phyloP scores from a whole-genome alignment of 2,888 invertebrate species.

The Agonopterix heracliana region DNA sequence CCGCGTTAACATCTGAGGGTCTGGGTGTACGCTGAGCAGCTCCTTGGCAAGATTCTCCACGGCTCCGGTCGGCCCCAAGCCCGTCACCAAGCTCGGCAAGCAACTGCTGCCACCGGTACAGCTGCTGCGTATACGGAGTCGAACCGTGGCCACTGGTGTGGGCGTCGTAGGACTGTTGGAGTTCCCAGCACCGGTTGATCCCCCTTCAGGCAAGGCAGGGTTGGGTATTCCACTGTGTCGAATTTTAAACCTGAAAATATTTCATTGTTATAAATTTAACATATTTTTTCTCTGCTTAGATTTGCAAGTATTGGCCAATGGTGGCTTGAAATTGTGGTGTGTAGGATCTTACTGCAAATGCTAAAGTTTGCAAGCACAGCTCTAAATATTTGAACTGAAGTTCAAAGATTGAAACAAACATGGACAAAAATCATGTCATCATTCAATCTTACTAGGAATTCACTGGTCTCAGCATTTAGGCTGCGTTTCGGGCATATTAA shows the following conservation, averaged over 20 bases:
- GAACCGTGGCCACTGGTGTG: conserved; percentile 41
- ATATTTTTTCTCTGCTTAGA: too few species aligned
- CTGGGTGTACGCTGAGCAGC: conserved; percentile 64
- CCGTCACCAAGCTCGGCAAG: conserved; percentile 47
- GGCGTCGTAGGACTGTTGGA: conserved; percentile 38
- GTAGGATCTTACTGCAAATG: too few species aligned
- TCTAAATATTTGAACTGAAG: too few species aligned
- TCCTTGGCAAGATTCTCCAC: conserved; percentile 60
- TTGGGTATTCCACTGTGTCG: conserved; percentile 66
- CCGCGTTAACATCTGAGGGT: conserved; percentile 69
- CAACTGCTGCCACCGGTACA: conserved; percentile 57
- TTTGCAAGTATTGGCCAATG: too few species aligned
- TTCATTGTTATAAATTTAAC: too few species aligned
- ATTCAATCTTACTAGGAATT: too few species aligned
- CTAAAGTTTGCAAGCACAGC: too few species aligned
- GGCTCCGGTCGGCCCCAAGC: conserved; percentile 52
- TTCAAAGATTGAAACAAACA: too few species aligned
- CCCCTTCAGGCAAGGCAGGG: conserved; percentile 66
- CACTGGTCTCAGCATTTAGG: too few species aligned
- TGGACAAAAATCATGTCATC: too few species aligned
- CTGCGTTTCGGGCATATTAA: too few species aligned
- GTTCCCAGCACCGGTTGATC: conserved; percentile 57
- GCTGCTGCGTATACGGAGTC: conserved; percentile 47
- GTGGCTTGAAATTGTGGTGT: too few species aligned
- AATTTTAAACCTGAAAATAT: conserved; percentile 65